Evolutionary conservation across 2,888 invertebrate genomes (phyloP), one percentile per base, ranked within the genome.

Genomic region (Drosophila flavopinicola): DNA sequence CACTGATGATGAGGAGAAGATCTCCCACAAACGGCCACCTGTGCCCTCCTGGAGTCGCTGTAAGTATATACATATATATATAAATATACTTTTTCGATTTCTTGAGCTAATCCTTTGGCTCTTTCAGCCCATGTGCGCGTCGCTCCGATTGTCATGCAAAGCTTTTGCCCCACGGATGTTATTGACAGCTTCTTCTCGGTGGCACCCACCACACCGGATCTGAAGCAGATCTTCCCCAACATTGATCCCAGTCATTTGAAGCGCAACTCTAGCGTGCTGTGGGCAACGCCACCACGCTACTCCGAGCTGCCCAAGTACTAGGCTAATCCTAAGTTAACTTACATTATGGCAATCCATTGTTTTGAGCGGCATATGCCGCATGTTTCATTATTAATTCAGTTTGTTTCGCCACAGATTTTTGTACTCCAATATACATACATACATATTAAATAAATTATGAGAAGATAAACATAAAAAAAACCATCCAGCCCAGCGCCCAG

Each of bases 261-360:
- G 89, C 92, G 95, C 35, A 95, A 95, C 32, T 95, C 95, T 0
- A 95, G 95, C 79, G 95, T 94, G 35, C 92, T 94, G 51, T 96
- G 96, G 96, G 93, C 94, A 72, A 94, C 94, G 7, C 95, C 95
- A 39, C 95, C 95, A 1, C 90, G 93, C 37, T 94, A 93, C 87
- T 93, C 93, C 2, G 92, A 93, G 83, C 90, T 94, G 85, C 89
- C 90, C 37, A 91, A 91, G 74, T 90, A 91, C 73, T 91, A 75
- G 44, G 2, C 15, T 23, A 6, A 17, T n/a, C 6, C 3, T 56
- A 48, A 51, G 9, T 23, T 15, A 33, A 20, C 30, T 30, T 53
- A 47, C 6, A 29, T 47, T 7, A 25, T 35, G 33, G 57, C 71
- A 45, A 64, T 64, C 4, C 24, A 15, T 47, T 63, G 54, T 56